A percentile compares a stretch with the other conserved stretches of the same genome.
phyloP scores from a whole-genome alignment of 2,888 invertebrate genomes.

The Rutpela maculata region DNA sequence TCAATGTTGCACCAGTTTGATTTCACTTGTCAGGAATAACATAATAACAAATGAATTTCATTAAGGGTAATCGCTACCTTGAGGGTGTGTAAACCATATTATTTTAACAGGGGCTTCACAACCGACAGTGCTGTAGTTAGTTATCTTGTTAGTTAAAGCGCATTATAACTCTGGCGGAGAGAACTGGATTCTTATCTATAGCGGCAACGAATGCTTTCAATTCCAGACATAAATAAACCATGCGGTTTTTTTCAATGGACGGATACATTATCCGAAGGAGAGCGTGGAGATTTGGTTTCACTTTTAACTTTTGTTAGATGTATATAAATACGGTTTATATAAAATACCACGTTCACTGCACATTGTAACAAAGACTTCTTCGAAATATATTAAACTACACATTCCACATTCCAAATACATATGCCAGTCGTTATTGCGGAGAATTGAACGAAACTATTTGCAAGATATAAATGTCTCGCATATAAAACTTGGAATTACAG shows the following conservation, averaged over 20 bases:
- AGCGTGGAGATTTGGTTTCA: constrained; percentile 23
- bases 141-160: constrained; percentile 37
- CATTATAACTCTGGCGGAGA: constrained; percentile 10
- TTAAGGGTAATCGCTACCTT: constrained; percentile 37
- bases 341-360: constrained; percentile 9
- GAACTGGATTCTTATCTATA: constrained; percentile 31
- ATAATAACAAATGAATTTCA: constrained; percentile 42
- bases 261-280: not conserved
- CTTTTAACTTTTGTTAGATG: constrained; percentile 17
- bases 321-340: constrained; percentile 18
- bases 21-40: constrained; percentile 11
- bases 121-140: constrained; percentile 1
- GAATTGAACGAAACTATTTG: constrained; percentile 17
- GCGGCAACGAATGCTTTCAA: constrained; percentile 24
- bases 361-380: constrained; percentile 20
- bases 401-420: constrained; percentile 22
- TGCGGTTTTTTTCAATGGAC: constrained; percentile 18
- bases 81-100: constrained; percentile 23
- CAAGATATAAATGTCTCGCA: constrained; percentile 24
- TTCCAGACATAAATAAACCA: constrained; percentile 29
- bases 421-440: constrained; percentile 16
- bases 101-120: constrained; percentile 24
- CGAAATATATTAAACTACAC: constrained; percentile 20
- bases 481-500: constrained; percentile 17
- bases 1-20: constrained; percentile 35